Base-by-base conservation (phyloP, 2,797 vertebrate genomes). In the Geotrypetes seraphini region DNA sequence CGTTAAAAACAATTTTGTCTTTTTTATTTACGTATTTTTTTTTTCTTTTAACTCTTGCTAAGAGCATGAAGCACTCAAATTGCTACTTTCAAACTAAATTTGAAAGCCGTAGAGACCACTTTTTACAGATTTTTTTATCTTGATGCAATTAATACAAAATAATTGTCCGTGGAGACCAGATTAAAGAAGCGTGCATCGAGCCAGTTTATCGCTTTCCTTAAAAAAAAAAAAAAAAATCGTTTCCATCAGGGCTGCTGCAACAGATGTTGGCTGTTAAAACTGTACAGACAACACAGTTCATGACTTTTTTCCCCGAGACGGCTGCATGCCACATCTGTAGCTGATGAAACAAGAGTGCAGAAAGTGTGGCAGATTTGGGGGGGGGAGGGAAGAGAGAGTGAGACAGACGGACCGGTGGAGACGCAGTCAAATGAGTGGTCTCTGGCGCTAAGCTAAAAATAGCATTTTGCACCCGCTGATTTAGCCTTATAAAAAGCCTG, bases 261-360 rank as follows among this genome's bases (percentile, higher is more conserved):
- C 89, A 92, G 85, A 85, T 90, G 87, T 71, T 75, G 79, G 75
- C 75, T 84, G 88, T 73, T 81, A 79, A 59, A n/a, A 73, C 62
- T 58, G 57, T 66, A 51, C 81, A 84, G 84, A 87, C 69, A 71
- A 84, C 78, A 73, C 78, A 81, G 85, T 82, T 90, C 87, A 84
- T 53, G 79, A 83, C 83, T 87, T 78, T 62, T 72, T n/a, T n/a
- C n/a, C n/a, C 53, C 44, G 65, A 60, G 73, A 79, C 61, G 63
- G 74, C 77, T 54, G 71, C 36, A 39, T 48, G 43, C 76, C 81
- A 73, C 81, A 83, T 81, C 82, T 83, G 79, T 57, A 76, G 69
- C 43, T 57, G 39, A 68, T 47, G 74, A 60, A 63, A 71, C 55
- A n/a, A n/a, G n/a, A n/a, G n/a, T n/a, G n/a, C n/a, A n/a, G n/a